These are phyloP conservation scores for Tipula helvola DNA, from an alignment of 2,888 invertebrate species.

Conservation along the genomic window DNA sequence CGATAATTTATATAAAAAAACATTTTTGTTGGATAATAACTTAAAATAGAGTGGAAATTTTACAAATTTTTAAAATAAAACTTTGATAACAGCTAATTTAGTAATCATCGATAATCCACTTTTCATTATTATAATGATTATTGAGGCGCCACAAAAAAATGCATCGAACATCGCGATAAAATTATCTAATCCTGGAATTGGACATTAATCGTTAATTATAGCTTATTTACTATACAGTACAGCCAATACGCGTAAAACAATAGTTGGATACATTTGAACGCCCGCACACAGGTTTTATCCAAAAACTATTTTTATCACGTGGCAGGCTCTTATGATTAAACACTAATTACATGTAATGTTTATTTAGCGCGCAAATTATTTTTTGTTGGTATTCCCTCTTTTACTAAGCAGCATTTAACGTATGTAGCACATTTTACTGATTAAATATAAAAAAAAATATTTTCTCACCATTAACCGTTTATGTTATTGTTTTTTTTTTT, in stretches of 20 bases:
- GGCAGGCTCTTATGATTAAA: background rate
- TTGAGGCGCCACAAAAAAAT: background rate
- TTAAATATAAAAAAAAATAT: background rate
- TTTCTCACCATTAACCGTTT: background rate
- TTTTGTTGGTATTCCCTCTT: background rate
- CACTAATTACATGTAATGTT: background rate
- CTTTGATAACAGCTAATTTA: background rate
- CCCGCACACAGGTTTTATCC: background rate
- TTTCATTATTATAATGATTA: background rate
- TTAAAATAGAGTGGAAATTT: background rate
- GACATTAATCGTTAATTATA: background rate
- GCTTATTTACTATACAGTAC: too few relatives aligned
- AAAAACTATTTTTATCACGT: background rate
- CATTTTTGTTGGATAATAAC: background rate
- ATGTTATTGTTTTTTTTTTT: background rate
- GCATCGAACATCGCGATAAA: background rate
- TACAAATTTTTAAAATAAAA: background rate
- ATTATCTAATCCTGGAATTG: background rate
- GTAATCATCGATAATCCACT: background rate
- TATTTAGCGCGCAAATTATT: background rate
- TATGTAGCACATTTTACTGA: background rate
- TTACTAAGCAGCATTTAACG: background rate
- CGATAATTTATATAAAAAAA: too few relatives aligned
- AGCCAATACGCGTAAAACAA: too few relatives aligned
- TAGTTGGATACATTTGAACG: background rate